phyloP scores from a whole-genome alignment of 2,888 invertebrate species.

The Icerya purchasi region DNA sequence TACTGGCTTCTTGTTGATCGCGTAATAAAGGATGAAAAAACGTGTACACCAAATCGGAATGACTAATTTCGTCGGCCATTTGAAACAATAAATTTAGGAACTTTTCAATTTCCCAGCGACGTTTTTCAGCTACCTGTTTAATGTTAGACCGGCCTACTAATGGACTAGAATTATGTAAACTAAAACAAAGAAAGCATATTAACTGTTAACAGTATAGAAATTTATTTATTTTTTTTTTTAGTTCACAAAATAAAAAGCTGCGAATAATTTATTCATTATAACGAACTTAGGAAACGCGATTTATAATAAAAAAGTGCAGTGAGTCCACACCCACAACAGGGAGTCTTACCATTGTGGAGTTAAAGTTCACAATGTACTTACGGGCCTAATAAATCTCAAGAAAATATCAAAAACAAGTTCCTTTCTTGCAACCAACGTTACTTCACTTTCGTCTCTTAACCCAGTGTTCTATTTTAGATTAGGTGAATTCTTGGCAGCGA shows the following conservation, averaged over 20 bases:
- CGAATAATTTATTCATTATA: neutral
- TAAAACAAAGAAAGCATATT: conserved; percentile 24
- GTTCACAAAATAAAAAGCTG: neutral
- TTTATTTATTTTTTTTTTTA: neutral
- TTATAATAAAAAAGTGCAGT: too few relatives aligned
- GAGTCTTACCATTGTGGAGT: too few relatives aligned
- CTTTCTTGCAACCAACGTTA: too few relatives aligned
- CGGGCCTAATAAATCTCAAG: too few relatives aligned
- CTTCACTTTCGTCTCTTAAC: too few relatives aligned
- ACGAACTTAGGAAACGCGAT: too few relatives aligned
- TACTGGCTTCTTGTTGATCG: conserved; percentile 77
- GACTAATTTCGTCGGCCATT: conserved; percentile 81
- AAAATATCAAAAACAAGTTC: too few relatives aligned
- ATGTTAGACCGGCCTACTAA: conserved; percentile 83
- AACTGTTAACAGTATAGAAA: neutral
- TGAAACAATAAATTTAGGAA: conserved; percentile 70
- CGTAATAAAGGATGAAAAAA: conserved; percentile 91
- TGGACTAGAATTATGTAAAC: conserved; percentile 43
- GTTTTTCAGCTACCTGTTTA: conserved; percentile 78
- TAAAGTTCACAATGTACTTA: too few relatives aligned
- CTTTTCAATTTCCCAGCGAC: conserved; percentile 68
- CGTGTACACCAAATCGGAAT: conserved; percentile 89
- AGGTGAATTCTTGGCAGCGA: too few relatives aligned
- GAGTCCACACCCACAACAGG: too few relatives aligned
- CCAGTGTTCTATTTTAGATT: too few relatives aligned